Base-by-base conservation (phyloP, 2,888 invertebrate genomes). In the Saturnia pavonia region DNA sequence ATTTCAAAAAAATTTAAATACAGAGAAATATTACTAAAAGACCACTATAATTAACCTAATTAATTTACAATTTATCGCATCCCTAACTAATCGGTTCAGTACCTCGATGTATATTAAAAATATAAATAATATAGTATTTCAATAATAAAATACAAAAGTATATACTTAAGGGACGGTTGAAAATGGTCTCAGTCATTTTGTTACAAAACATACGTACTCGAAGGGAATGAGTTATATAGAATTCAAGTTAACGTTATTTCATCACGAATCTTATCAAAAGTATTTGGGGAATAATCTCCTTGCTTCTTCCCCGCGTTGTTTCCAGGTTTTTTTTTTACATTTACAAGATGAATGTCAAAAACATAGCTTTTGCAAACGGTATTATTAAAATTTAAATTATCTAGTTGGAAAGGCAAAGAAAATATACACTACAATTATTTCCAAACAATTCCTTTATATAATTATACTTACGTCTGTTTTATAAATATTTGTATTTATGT, bases 1-100 rank as follows among this genome's bases (percentile, higher is more conserved):
- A 91, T 91, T 92, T 85, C 80, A 77, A 81, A 87, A 87, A 60
- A 82, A 83, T 89, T 92, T 92, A 91, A 92, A 92, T 92, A 93
- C 89, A 92, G 80, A 86, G 84, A 84, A 84, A 85, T 86, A 85
- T 86, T 87, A 77, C 85, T 85, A 84, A 79, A 76, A 79, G 81
- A 83, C 82, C 81, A 85, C 77, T 77, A 78, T 78, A 78, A 77
- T 77, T 79, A 84, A 74, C 80, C 83, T 85, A 86, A 85, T 79
- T 82, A 86, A 83, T 87, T 85, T 88, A 89, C 88, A 88, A 81
- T 80, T 80, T 75, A 79, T 75, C 77, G 72, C 68, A 73, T 69
- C 71, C 79, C 81, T 80, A 81, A 80, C 78, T 83, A 80, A 79
- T 80, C 77, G 82, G 82, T 85, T 83, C 80, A 76, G 80, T 82